phyloP scores from a whole-genome alignment of 2,797 vertebrate genomes.

The Lepus townsendii region DNA sequence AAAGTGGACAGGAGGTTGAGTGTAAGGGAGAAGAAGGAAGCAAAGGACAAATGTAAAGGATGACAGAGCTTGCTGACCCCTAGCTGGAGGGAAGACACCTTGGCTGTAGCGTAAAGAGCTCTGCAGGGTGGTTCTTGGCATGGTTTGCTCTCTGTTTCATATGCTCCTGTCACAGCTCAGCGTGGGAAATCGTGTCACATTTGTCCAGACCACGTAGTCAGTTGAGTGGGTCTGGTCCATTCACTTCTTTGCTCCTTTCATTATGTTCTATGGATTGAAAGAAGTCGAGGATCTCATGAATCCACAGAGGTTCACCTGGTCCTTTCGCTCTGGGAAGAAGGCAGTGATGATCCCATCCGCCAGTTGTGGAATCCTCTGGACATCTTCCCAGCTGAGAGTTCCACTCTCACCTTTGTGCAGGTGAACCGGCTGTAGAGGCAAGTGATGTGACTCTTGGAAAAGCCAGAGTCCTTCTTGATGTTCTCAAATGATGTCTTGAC shows the following conservation, averaged over 20 bases:
- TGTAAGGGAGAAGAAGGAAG: constrained; percentile 10
- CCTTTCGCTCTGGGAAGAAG: constrained; percentile 95
- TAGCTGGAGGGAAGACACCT: no score
- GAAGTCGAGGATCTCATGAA: constrained; percentile 91
- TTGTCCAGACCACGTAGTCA: constrained; percentile 96
- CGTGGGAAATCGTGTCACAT: constrained; percentile 95
- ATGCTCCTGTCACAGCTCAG: constrained; percentile 93
- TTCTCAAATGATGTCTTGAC: not conserved
- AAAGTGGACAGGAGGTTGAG: constrained; percentile 39
- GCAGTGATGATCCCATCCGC: constrained; percentile 96
- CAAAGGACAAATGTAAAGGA: not conserved
- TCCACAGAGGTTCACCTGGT: constrained; percentile 90
- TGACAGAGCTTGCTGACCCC: not conserved
- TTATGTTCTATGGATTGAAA: constrained; percentile 95
- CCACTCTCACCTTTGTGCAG: constrained; percentile 58
- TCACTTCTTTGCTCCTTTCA: constrained; percentile 93
- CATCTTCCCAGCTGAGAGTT: constrained; percentile 93
- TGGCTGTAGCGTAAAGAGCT: not conserved
- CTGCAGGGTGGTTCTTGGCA: constrained; percentile 41
- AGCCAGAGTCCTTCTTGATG: not conserved
- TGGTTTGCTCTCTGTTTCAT: not conserved
- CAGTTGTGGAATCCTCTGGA: constrained; percentile 94
- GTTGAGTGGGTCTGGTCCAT: constrained; percentile 92
- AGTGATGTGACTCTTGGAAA: not conserved
- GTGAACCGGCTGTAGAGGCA: not conserved